Evolutionary conservation across 2,888 invertebrate genomes (phyloP), one percentile per base, ranked within the genome.

Genomic region (Sturmia bella): DNA sequence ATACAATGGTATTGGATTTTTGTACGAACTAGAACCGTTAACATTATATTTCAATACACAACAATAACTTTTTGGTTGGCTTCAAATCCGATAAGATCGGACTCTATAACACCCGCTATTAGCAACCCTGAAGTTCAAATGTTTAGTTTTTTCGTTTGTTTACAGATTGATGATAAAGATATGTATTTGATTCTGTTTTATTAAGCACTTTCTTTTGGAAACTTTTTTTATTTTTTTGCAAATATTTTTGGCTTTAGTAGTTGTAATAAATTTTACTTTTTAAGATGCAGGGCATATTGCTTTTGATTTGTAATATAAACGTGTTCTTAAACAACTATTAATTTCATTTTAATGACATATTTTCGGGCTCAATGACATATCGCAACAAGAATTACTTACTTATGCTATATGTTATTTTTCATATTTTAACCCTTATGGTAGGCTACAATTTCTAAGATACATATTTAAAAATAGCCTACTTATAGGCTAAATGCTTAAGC

Each of bases 171-270:
- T 50, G 15, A 17, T 17, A 57, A 13, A 64, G 77, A 77, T 77
- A 77, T 77, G 77, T 77, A 64, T 77, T 57, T 70, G 70, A 70
- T 72, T 63, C 27, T 56, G 77, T 70, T 77, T 24, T 69, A 48
- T 76, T 11, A 21, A 64, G 48, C 45, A 48, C 19, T 48, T 61
- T 11, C n/a, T 54, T 48, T 39, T 63, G 59, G 39, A 57, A 19
- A 59, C 48, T 11, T 15, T 45, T 9, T 48, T 45, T 12, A 52
- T 61, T 43, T 19, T 9, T 59, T 27, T 50, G n/a, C 37, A 56
- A 45, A 45, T 45, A 15, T 45, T 68, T 11, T 50, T 59, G 3
- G 57, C 50, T 41, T 39, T 66, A 43, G 32, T 56, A 64, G 11
- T 6, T 21, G n/a, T 57, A n/a, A 9, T 68, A 32, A n/a, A 45